Base-by-base conservation (phyloP, 2,113 vertebrate species). In the Dromas ardeola region DNA sequence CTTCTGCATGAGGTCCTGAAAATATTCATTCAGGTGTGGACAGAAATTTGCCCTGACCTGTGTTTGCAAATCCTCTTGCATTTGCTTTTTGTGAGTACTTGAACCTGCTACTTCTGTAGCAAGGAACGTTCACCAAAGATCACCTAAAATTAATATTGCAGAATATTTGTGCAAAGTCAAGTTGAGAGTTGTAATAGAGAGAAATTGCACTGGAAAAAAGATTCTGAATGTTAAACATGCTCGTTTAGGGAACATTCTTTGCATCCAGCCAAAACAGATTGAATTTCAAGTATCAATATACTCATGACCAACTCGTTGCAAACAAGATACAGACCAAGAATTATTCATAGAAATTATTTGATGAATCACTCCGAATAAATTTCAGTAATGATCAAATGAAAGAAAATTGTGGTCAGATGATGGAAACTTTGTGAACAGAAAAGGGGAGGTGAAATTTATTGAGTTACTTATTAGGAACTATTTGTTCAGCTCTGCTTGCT, bases 201-300 rank as follows among this genome's bases (percentile, higher is more conserved):
- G 34, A 89, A 96, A 94, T 36, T 90, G 74, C 55, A 47, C 50
- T 88, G 62, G 63, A 79, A 93, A 95, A 94, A 74, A 38, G 23
- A 81, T 85, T 89, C 73, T 80, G 67, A 58, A 94, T 66, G 70
- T 85, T 87, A 87, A 95, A 90, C 49, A 49, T 38, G 43, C 29
- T 93, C 27, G 0, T 96, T 95, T 55, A 86, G 81, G 78, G 53
- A 91, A 88, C 63, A 47, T 91, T 95, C 73, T 85, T 91, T 80
- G 50, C 71, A 71, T 61, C 32, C 55, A 93, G 87, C 89, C 96
- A 96, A 96, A 93, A 86, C 42, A 89, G 53, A 26, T 90, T 96
- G 59, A 78, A 88, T 96, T 95, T 95, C 95, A 94, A 70, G 43
- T 81, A 93, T 94, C 81, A 74, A 95, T 96, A 93, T 86, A 59